Base-by-base conservation (phyloP, 2,888 invertebrate genomes). In the Dicyrtoma fusca region DNA sequence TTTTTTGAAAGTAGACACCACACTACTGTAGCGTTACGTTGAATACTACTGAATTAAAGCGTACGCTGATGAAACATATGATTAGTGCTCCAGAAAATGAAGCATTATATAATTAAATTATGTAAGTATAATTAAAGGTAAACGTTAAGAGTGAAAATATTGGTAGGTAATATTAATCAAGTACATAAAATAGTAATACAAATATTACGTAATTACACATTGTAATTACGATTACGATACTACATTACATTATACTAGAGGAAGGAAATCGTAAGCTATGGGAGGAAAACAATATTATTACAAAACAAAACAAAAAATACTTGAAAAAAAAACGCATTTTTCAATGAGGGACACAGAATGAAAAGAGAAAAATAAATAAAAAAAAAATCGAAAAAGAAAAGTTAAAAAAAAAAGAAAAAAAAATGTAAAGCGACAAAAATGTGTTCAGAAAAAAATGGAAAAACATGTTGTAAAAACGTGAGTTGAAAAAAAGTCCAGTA, bases 391-490 rank as follows among this genome's bases (percentile, higher is more conserved):
- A 44, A 59, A 61, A 72, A 69, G 71, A 74, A 76, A 76, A 73
- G 53, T 51, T 53, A 61, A 65, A 75, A 76, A 75, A 73, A 63
- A 59, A 51, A 75, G 72, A 69, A 69, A 66, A 71, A 71, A 71
- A 68, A 26, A 26, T 63, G 42, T 72, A 72, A 66, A 72, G 34
- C n/a, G 66, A 74, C 63, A 74, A 72, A 74, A 73, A 73, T 73
- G 75, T 76, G 74, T 75, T 76, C 76, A 76, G 71, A 75, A 75
- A 73, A 76, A 75, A 71, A 69, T 59, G 72, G 69, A 74, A 74
- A 74, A 72, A 53, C 62, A 23, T 53, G 13, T 65, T 70, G 65
- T 73, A 74, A 68, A 65, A 49, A 42, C 26, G 19, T 57, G 70
- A 47, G 62, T 42, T 45, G 23, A 61, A 70, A 59, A 69, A 70